Evolutionary conservation across 2,888 invertebrate species (phyloP).

Genomic region (Ypsolopha sequella): DNA sequence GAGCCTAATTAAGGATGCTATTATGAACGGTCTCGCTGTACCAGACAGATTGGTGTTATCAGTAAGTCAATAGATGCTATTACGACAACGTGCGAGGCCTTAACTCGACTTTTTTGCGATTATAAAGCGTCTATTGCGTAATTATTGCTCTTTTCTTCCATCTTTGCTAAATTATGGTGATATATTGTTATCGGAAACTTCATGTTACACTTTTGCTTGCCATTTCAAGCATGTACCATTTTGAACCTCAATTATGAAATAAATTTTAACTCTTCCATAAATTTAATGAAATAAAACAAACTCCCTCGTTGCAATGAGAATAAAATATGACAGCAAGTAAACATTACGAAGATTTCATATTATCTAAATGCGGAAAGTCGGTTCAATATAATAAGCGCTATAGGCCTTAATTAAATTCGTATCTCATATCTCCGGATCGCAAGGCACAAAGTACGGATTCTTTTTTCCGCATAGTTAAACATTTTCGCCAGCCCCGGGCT

Average conservation of each 20-base stretch:
- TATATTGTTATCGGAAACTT: no score
- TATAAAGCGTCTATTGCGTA: no score
- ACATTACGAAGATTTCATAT: neutral
- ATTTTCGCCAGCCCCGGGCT: constrained; percentile 29
- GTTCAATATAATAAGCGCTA: constrained; percentile 6
- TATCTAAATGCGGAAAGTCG: neutral
- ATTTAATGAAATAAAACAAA: no score
- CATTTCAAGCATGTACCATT: no score
- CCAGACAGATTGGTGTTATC: constrained; percentile 2
- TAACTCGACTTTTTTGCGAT: neutral
- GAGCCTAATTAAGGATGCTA: constrained; percentile 33
- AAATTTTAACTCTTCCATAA: neutral
- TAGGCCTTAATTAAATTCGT: constrained; percentile 52
- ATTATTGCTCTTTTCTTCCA: neutral
- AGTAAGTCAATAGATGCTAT: neutral
- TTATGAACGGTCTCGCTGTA: constrained; percentile 12
- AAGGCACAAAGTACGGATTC: constrained; percentile 28
- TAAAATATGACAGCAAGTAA: neutral
- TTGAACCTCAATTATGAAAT: neutral
- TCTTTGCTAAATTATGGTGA: no score
- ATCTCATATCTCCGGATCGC: constrained; percentile 39
- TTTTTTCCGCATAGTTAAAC: constrained; percentile 51
- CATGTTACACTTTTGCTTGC: no score
- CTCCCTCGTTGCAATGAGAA: neutral
- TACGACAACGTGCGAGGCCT: neutral